A percentile compares a stretch with the other conserved stretches of the same genome.
phyloP scores from a whole-genome alignment of 64 coral and sea anemone genomes.

The Pocillopora damicornis region DNA sequence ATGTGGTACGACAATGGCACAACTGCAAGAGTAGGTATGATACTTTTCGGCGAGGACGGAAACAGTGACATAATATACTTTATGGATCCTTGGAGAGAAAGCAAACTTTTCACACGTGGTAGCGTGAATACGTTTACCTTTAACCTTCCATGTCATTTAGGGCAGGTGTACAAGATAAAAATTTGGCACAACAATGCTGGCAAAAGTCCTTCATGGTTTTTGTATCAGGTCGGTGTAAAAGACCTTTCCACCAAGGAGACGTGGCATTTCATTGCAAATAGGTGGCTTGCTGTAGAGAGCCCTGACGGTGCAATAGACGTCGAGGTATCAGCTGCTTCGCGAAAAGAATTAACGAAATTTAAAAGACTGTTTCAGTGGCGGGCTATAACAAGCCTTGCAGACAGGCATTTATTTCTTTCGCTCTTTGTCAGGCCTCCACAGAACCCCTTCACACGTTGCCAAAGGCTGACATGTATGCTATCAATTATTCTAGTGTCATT shows the following conservation, averaged over 20 bases:
- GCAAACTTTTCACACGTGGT: conserved; percentile 38
- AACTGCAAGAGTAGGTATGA: conserved; percentile 27
- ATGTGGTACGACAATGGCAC: conserved; percentile 54
- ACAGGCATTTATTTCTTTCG: conserved; percentile 76
- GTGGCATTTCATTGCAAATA: conserved; percentile 45
- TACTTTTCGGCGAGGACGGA: conserved; percentile 24
- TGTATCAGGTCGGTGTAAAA: conserved; percentile 21
- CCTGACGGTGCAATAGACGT: conserved; percentile 21
- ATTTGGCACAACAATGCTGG: conserved; percentile 51
- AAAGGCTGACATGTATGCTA: conserved; percentile 65
- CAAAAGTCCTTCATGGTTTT: conserved; percentile 52
- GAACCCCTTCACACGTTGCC: conserved; percentile 68
- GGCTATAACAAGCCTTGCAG: conserved; percentile 52
- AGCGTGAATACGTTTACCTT: conserved; percentile 46
- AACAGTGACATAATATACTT: conserved; percentile 22
- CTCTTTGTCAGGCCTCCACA: conserved; percentile 58
- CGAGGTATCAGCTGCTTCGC: neutral
- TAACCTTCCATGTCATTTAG: conserved; percentile 14
- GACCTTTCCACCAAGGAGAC: conserved; percentile 20
- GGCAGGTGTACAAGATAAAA: conserved; percentile 30
- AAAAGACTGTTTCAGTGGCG: conserved; percentile 53
- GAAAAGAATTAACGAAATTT: conserved; percentile 42
- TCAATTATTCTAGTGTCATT: conserved; percentile 60
- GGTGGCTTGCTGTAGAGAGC: conserved; percentile 57
- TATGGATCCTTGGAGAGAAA: conserved; percentile 19